Base-by-base conservation (phyloP, 2,888 invertebrate genomes). In the Rhagium mordax region DNA sequence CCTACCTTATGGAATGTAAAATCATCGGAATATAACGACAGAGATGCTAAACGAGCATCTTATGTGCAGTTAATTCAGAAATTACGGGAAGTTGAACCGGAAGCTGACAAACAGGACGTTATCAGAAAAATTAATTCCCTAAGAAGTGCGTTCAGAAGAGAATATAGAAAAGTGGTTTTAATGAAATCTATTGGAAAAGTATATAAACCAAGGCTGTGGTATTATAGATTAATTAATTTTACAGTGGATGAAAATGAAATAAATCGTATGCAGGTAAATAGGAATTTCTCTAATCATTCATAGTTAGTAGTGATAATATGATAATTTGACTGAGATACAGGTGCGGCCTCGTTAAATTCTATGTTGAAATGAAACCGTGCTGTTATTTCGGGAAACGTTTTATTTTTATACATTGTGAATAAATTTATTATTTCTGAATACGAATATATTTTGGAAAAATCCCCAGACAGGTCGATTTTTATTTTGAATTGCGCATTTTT, bases 81-180 rank as follows among this genome's bases (percentile, higher is more conserved):
- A 16, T 15, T 48, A 15, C 24, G 49, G 7, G 49, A 49, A 51
- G 15, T 64, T 15, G 64, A 64, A 15, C 64, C 64, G 1, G 27
- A 49, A 15, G 29, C 49, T 13, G 21, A 33, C 1, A 64, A 51
- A 20, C 15, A 49, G 8, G 64, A 64, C 16, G 64, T 64, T 18
- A 51, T 64, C 24, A 64, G 27, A 13, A 64, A 64, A 27, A 27
- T 64, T 18, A 64, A 64, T 49, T 64, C 51, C 2, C 51, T 64
- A 29, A 15, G 64, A 24, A 64, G 64, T 51, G 64, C 64, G 0
- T 64, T 64, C 16, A 49, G 64, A 64, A 64, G 64, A 15, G 64
- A 64, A 20, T 49, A 64, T 16, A 24, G 47, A 27, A 64, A 64
- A 64, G 51, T 64, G 10, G 24, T 4, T 1, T 3, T 15, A 27